Evolutionary conservation across 2,113 vertebrate genomes (phyloP), one percentile per base, ranked within the genome.

Genomic region (Grallaria varia): DNA sequence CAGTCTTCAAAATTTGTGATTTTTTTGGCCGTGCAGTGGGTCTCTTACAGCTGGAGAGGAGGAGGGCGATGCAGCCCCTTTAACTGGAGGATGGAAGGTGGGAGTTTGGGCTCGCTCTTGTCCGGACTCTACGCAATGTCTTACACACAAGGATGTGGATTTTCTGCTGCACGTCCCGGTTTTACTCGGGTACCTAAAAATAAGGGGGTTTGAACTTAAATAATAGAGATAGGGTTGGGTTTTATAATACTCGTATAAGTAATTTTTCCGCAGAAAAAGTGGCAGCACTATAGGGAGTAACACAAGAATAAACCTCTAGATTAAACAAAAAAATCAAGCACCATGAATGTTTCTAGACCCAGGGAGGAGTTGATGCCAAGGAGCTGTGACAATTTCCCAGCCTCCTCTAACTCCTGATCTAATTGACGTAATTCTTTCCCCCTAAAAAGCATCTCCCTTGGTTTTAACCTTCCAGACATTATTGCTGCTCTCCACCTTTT

Each of bases 401-500:
- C 72, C 66, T 87, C 18, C 62, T 81, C 69, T 60, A 78, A 60
- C 28, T 87, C 87, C 89, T 37, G 28, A 62, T 45, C 69, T 84
- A 68, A 83, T 39, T 81, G 90, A 86, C 1, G 24, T 31, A 58
- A 82, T 86, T 78, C 47, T 84, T 82, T 39, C 53, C n/a, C n/a
- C 21, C n/a, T 82, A 35, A 73, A 78, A 93, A 88, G 21, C 40
- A 68, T 27, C 60, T 18, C 64, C 31, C 22, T 82, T 63, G 58
- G 64, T 49, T 93, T 94, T 87, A 89, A 88, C 88, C 80, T 96
- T 52, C 63, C 24, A 78, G 76, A 89, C 56, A 68, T 90, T 44
- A 84, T 89, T 87, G 39, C 30, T 69, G 73, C 58, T 93, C 71
- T 78, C 62, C 53, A 78, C 44, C 64, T 60, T 64, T 75, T 47